These are phyloP conservation scores for Mastacembelus armatus DNA, from an alignment of 2,797 vertebrate species.

Conservation along the genomic window DNA sequence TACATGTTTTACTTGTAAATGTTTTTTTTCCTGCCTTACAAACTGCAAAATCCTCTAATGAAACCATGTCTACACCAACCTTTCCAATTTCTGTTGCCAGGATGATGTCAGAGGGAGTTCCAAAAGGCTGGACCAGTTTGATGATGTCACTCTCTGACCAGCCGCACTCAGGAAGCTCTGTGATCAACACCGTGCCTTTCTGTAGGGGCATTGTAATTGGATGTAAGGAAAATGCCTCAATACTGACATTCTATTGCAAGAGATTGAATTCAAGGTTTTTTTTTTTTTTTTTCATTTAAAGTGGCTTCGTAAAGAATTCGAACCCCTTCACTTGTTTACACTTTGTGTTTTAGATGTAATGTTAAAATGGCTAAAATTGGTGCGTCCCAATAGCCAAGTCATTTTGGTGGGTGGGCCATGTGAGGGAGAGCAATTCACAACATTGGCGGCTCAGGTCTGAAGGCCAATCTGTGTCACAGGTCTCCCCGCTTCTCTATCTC, in stretches of 20 bases:
- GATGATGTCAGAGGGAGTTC: slow-evolving; percentile 82
- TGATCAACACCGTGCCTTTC: slow-evolving; percentile 81
- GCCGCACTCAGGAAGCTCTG: slow-evolving; percentile 84
- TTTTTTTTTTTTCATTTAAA: too few relatives aligned
- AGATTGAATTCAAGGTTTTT: background rate
- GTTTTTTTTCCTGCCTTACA: background rate
- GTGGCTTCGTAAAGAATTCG: too few relatives aligned
- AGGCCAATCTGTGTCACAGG: too few relatives aligned
- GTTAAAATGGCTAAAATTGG: too few relatives aligned
- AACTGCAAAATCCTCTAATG: background rate
- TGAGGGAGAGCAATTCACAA: too few relatives aligned
- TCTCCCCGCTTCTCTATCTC: too few relatives aligned
- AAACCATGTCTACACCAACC: slow-evolving; percentile 66
- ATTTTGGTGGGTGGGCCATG: too few relatives aligned
- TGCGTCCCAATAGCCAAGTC: too few relatives aligned
- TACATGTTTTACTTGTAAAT: background rate
- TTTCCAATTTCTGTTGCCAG: slow-evolving; percentile 83
- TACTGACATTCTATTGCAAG: background rate
- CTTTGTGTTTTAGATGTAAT: too few relatives aligned
- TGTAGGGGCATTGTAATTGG: slow-evolving; percentile 18
- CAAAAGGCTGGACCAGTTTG: slow-evolving; percentile 86
- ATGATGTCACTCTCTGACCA: slow-evolving; percentile 84
- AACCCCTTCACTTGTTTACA: too few relatives aligned
- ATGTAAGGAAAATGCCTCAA: background rate
- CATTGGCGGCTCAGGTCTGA: too few relatives aligned